Conservation (phyloP, 2,888 invertebrate species). For the Agonum fuliginosum region DNA sequence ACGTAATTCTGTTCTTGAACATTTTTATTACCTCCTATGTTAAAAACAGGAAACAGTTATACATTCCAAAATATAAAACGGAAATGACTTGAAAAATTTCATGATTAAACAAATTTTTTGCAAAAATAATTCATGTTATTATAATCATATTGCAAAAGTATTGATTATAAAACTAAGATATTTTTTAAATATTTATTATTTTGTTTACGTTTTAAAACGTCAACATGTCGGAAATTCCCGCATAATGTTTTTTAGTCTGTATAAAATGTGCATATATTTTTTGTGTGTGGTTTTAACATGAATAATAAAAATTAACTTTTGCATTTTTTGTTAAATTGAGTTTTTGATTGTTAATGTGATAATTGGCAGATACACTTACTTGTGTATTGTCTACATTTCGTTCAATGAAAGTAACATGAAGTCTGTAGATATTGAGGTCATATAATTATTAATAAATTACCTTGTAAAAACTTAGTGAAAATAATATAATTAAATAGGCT, state of each 20-base stretch:
- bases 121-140: too few species aligned
- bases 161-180: too few species aligned
- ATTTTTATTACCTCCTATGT: background rate
- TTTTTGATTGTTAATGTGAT: background rate
- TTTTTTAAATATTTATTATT: too few species aligned
- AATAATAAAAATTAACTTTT: background rate
- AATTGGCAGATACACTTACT: background rate
- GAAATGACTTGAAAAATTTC: slow-evolving; percentile 12
- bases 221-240: background rate
- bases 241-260: background rate
- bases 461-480: slow-evolving; percentile 16
- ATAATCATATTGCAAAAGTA: too few species aligned
- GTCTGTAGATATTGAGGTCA: slow-evolving; percentile 2
- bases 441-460: slow-evolving; percentile 19
- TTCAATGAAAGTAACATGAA: slow-evolving; percentile 33
- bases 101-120: too few species aligned
- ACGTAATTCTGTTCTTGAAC: slow-evolving; percentile 16
- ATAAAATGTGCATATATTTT: background rate
- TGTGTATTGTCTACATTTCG: slow-evolving; percentile 1
- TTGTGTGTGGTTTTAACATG: background rate
- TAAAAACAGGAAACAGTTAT: background rate
- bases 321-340: background rate
- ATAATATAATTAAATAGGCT: background rate
- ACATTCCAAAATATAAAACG: slow-evolving; percentile 3
- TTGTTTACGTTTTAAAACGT: background rate